These are phyloP conservation scores for Psilopogon haemacephalus DNA, from an alignment of 2,113 vertebrate genomes.

Conservation along the genomic window DNA sequence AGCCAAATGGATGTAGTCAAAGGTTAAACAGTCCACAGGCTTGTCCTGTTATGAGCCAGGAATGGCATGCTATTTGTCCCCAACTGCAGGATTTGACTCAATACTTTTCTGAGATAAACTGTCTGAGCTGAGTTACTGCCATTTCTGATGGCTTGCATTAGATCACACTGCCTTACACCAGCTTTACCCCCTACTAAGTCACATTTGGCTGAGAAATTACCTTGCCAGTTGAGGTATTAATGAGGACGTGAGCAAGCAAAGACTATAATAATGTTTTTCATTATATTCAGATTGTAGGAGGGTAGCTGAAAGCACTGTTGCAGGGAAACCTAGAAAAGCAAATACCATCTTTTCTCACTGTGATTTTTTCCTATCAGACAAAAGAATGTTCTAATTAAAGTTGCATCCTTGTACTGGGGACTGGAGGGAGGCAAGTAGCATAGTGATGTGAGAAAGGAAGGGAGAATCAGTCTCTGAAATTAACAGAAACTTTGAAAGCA, in stretches of 20 bases:
- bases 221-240: conserved; percentile 43
- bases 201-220: conserved; percentile 50
- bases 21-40: neutral
- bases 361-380: neutral
- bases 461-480: conserved; percentile 3
- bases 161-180: neutral
- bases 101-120: neutral
- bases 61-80: neutral
- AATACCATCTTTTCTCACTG: neutral
- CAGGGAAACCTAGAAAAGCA: neutral
- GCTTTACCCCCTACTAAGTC: neutral
- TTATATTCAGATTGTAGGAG: conserved; percentile 19
- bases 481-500: neutral
- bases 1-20: neutral
- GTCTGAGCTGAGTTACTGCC: neutral
- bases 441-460: neutral
- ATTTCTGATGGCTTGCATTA: neutral
- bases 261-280: conserved; percentile 8
- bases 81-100: neutral
- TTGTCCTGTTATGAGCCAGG: neutral
- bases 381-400: conserved; percentile 29
- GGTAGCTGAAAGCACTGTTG: neutral
- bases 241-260: conserved; percentile 44
- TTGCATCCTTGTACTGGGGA: neutral
- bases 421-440: neutral